These are phyloP conservation scores for Parazoanthus swiftii DNA, from an alignment of 92 coral and sea anemone genomes.

Conservation along the genomic window DNA sequence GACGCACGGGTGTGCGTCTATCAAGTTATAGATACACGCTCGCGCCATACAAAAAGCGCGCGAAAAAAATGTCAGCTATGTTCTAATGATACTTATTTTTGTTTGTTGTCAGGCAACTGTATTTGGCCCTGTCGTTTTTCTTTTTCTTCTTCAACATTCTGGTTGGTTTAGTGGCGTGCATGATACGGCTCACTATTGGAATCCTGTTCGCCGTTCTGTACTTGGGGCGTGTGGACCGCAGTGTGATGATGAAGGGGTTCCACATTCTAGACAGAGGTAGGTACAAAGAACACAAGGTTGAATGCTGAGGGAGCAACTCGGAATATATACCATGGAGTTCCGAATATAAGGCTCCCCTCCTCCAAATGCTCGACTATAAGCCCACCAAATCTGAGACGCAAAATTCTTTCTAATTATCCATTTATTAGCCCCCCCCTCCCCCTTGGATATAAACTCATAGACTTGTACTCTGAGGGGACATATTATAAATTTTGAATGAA, in stretches of 20 bases:
- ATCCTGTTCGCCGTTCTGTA: constrained; percentile 68
- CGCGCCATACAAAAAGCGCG: no score
- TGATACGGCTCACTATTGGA: constrained; percentile 63
- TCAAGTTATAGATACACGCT: no score
- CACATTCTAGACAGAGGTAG: constrained; percentile 54
- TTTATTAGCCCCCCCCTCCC: no score
- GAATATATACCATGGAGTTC: no score
- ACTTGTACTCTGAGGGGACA: no score
- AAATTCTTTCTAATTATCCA: no score
- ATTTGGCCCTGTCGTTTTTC: constrained; percentile 69
- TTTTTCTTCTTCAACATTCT: constrained; percentile 81
- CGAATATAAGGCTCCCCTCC: background rate
- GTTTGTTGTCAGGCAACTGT: constrained; percentile 56
- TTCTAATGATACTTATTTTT: no score
- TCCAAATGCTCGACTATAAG: no score
- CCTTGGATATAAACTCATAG: background rate
- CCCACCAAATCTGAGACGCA: background rate
- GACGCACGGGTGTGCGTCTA: no score
- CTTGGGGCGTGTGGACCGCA: constrained; percentile 65
- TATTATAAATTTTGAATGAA: no score
- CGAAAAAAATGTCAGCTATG: no score
- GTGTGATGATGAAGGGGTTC: constrained; percentile 64
- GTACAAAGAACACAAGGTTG: background rate
- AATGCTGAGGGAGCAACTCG: no score
- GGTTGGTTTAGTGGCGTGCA: constrained; percentile 76